These are phyloP conservation scores for Galerucella pusilla DNA, from an alignment of 2,888 invertebrate species.

Conservation along the genomic window DNA sequence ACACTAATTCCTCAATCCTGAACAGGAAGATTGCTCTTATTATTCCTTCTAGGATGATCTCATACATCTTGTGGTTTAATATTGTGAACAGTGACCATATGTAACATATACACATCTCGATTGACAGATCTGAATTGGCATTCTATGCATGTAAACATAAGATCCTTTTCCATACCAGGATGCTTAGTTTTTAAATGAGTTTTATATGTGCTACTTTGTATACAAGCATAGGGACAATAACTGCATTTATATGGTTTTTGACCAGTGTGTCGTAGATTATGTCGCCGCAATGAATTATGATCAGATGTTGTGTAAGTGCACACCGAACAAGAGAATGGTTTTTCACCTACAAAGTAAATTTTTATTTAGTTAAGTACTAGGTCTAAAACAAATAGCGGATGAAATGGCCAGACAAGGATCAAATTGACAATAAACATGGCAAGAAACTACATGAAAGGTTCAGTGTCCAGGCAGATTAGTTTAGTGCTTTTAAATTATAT, in stretches of 20 bases:
- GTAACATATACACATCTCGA: constrained; percentile 71
- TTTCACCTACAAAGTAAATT: constrained; percentile 70
- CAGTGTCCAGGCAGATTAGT: no score
- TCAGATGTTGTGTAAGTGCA: constrained; percentile 81
- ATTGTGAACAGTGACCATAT: constrained; percentile 67
- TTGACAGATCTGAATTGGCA: constrained; percentile 75
- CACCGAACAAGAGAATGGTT: constrained; percentile 79
- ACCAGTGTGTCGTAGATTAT: constrained; percentile 81
- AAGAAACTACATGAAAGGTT: no score
- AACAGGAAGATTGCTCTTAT: background rate
- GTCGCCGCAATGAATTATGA: constrained; percentile 84
- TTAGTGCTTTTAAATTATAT: no score
- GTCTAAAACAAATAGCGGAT: no score
- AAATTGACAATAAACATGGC: no score
- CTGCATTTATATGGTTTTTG: constrained; percentile 82
- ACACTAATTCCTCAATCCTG: constrained; percentile 1
- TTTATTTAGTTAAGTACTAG: background rate
- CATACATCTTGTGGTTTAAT: constrained; percentile 61
- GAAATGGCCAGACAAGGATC: no score
- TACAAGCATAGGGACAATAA: constrained; percentile 82
- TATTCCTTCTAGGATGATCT: background rate
- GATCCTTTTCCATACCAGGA: constrained; percentile 73
- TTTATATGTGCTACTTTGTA: constrained; percentile 83
- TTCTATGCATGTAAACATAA: constrained; percentile 72
- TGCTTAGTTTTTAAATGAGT: constrained; percentile 83